Percentiles rank a stretch among this genome's conserved stretches.
These are phyloP conservation scores for Lobophora halterata DNA, from an alignment of 2,888 invertebrate genomes.

Conservation along the genomic window DNA sequence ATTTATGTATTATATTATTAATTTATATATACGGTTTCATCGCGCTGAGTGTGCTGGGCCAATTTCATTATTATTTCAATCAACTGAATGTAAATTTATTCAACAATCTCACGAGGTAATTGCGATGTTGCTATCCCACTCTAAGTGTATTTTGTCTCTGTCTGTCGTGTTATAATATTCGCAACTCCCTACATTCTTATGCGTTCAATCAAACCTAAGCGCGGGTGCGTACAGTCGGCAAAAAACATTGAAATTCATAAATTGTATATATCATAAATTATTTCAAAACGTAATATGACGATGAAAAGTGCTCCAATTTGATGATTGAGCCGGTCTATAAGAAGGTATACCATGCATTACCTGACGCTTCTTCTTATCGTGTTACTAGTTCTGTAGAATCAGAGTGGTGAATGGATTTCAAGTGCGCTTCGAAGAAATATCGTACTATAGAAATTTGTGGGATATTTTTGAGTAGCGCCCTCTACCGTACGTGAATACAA, in stretches of 20 bases:
- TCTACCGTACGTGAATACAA: too few species aligned
- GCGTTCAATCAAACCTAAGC: conserved; percentile 76
- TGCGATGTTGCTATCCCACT: conserved; percentile 63
- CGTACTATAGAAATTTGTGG: too few species aligned
- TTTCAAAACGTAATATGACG: background rate
- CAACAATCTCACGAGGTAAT: conserved; percentile 81
- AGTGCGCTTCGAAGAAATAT: too few species aligned
- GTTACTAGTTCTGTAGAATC: too few species aligned
- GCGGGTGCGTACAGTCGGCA: conserved; percentile 44
- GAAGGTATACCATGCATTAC: too few species aligned
- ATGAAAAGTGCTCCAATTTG: too few species aligned
- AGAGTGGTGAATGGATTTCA: too few species aligned
- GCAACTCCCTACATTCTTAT: conserved; percentile 72
- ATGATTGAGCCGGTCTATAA: too few species aligned
- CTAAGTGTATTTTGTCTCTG: conserved; percentile 37
- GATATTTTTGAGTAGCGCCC: too few species aligned
- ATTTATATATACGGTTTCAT: conserved; percentile 77
- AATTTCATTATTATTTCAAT: conserved; percentile 82
- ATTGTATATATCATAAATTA: background rate
- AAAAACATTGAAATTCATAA: conserved; percentile 1
- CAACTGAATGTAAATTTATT: conserved; percentile 81
- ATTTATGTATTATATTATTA: conserved; percentile 77
- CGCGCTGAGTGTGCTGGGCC: conserved; percentile 71
- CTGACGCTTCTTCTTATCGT: too few species aligned
- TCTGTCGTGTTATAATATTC: conserved; percentile 48